These are phyloP conservation scores for Ophioderma brevispina DNA, from an alignment of 35 echinoderm and acorn worm genomes.

Conservation along the genomic window DNA sequence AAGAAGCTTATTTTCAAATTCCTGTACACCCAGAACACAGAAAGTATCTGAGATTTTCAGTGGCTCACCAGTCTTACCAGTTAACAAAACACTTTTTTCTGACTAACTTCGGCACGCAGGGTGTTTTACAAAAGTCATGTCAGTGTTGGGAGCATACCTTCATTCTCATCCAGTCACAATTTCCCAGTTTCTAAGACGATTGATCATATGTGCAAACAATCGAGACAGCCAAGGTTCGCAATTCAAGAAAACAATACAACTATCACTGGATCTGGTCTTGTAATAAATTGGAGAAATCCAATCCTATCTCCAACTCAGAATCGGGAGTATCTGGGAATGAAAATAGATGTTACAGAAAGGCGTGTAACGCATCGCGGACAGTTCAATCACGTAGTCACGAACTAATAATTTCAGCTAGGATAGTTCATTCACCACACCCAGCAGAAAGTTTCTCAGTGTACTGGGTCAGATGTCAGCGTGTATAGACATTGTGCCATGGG, in stretches of 20 bases:
- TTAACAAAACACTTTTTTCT: not conserved
- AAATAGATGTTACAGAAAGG: not conserved
- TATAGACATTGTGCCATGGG: not conserved
- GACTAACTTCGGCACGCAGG: not conserved
- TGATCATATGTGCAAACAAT: not conserved
- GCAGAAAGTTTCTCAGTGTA: not conserved
- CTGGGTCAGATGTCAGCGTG: not conserved
- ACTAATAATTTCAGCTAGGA: not conserved
- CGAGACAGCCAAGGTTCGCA: not conserved
- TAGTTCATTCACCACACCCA: not conserved
- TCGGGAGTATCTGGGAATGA: not conserved
- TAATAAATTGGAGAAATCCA: not conserved
- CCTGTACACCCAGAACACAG: not conserved
- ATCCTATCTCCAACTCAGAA: not conserved
- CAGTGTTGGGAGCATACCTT: not conserved
- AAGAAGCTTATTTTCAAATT: slow-evolving; percentile 15
- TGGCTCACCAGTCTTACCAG: not conserved
- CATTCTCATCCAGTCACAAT: not conserved
- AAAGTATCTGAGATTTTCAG: not conserved
- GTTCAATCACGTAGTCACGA: not conserved
- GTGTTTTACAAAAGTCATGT: not conserved
- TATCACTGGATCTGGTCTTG: not conserved
- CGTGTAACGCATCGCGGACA: not conserved
- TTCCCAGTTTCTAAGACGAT: not conserved
- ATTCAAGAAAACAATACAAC: not conserved